Base-by-base conservation (phyloP, 2,888 invertebrate genomes). In the Imbricaverruca yamaguchii region DNA sequence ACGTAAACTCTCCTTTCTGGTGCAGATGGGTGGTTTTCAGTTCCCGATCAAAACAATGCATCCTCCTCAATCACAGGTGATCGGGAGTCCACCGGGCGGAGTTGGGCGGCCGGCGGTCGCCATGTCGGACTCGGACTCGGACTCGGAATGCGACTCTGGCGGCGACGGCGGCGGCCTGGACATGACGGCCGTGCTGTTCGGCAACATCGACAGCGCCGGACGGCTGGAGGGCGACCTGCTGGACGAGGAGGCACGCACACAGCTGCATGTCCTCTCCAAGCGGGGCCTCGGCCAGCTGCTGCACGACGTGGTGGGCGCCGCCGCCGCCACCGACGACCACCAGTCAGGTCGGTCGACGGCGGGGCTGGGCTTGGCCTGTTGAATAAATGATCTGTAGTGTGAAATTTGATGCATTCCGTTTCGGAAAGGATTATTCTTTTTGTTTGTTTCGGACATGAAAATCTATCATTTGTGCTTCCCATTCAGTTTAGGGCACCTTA, bases 151-250 rank as follows among this genome's bases (percentile, higher is more conserved):
- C 59, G 59, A 15, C 59, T 59, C 59, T 39, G 86, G 86, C 11
- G 87, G 87, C 55, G 82, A 82, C 67, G 90, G 82, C 77, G 82
- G 82, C 89, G 74, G 90, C 92, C 85, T 92, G 55, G 83, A 83
- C 13, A 80, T 83, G 12, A 84, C 85, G n/a, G 84, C 85, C 53
- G 95, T 97, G 87, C 89, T 98, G 55, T 98, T 98, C 88, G 98
- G 98, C 10, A 98, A 98, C 86, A 95, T 98, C 83, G 94, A 97
- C 87, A 84, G 84, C 63, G 92, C 92, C 81, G 97, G 97, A 59
- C 92, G 94, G 85, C 89, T 98, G 55, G 94, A 96, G 87, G 92
- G 93, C 86, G 95, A 97, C 89, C 92, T 94, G 81, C 90, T 94
- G 81, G 95, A 95, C 87, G 90, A 92, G 61, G 95, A 96, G 84